Conservation (phyloP, 2,113 vertebrate genomes). For the Haliaeetus leucogaster region DNA sequence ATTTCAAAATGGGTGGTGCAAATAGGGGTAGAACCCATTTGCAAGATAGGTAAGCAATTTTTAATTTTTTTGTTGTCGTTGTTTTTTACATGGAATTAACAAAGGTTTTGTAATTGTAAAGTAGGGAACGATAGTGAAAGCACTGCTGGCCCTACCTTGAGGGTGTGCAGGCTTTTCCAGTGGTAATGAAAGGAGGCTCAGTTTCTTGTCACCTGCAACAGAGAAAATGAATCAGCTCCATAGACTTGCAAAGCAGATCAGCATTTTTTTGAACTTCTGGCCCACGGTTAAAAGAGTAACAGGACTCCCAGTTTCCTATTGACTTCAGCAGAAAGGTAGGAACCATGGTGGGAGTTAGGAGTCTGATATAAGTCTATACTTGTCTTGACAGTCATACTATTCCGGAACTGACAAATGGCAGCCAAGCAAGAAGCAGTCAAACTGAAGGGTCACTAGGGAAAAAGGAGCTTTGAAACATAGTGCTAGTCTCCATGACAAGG, state of each 20-base stretch:
- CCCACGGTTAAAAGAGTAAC: background rate
- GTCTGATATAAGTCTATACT: background rate
- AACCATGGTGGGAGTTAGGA: background rate
- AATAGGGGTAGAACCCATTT: background rate
- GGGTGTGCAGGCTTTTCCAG: background rate
- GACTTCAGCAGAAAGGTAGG: background rate
- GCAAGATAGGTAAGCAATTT: background rate
- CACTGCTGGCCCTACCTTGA: background rate
- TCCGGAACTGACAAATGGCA: conserved; percentile 10
- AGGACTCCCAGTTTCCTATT: background rate
- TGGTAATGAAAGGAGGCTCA: background rate
- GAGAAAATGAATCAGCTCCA: background rate
- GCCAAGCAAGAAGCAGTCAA: background rate
- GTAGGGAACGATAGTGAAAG: background rate
- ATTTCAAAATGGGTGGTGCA: background rate
- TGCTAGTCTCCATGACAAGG: conserved; percentile 26
- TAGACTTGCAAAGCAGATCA: background rate
- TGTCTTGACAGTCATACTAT: background rate
- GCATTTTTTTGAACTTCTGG: background rate
- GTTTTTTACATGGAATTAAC: background rate
- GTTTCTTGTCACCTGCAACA: background rate
- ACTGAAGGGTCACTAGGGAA: background rate
- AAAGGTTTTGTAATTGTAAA: background rate
- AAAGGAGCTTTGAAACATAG: background rate
- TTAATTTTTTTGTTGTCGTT: too few species aligned